phyloP scores from a whole-genome alignment of 2,888 invertebrate genomes.

The Orgyia antiqua region DNA sequence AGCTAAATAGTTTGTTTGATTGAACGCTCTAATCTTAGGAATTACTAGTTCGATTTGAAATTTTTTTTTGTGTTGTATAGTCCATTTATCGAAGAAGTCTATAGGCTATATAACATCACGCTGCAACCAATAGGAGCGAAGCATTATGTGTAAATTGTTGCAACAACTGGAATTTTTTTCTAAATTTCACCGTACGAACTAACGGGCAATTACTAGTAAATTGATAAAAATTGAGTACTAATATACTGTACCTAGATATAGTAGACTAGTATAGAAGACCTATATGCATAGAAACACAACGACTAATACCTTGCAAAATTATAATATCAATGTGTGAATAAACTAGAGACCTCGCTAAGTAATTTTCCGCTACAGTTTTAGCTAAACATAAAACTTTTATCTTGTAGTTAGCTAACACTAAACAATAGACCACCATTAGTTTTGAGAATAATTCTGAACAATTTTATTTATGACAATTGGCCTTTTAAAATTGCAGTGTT shows the following conservation, averaged over 20 bases:
- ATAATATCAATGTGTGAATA: too few species aligned
- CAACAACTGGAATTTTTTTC: too few species aligned
- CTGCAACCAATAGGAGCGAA: neutral
- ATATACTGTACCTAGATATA: too few species aligned
- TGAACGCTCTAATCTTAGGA: neutral
- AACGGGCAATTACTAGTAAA: too few species aligned
- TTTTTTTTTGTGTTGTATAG: neutral
- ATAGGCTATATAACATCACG: neutral
- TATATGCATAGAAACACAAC: too few species aligned
- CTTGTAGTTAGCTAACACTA: conserved; percentile 2
- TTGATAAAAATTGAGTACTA: too few species aligned
- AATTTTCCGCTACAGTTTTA: conserved; percentile 3
- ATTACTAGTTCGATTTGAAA: neutral
- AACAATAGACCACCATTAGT: conserved; percentile 1
- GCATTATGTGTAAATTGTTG: too few species aligned
- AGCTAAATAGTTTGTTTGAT: neutral
- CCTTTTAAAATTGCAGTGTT: conserved; percentile 13
- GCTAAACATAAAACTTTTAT: conserved; percentile 3
- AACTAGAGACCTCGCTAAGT: conserved; percentile 1
- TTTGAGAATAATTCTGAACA: conserved; percentile 1
- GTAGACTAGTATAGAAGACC: too few species aligned
- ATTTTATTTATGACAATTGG: conserved; percentile 8
- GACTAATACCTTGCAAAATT: too few species aligned
- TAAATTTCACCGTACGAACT: too few species aligned
- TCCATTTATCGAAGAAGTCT: conserved; percentile 1